phyloP scores from a whole-genome alignment of 2,888 invertebrate genomes.

The Megalurothrips usitatus region DNA sequence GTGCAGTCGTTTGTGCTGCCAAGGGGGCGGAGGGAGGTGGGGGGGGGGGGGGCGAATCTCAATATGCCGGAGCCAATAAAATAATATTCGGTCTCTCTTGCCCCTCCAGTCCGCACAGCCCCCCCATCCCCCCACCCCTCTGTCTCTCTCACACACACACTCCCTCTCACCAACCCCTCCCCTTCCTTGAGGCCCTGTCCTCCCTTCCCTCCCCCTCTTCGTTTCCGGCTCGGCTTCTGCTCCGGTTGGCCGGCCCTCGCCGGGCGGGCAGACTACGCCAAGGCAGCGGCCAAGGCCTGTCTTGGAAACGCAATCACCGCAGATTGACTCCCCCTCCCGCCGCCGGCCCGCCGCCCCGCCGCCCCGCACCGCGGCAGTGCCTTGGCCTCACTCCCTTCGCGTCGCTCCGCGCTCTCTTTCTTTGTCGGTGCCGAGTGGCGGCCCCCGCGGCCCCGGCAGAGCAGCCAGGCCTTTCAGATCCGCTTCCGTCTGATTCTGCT shows the following conservation, averaged over 20 bases:
- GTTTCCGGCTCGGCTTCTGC: neutral
- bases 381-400: neutral
- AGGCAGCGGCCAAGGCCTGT: neutral
- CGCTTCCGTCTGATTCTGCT: neutral
- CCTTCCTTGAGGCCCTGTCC: too few species aligned
- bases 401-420: neutral
- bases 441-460: neutral
- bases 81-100: neutral
- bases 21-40: too few species aligned
- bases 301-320: conserved; percentile 18
- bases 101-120: too few species aligned
- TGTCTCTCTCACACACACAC: too few species aligned
- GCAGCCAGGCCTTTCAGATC: neutral
- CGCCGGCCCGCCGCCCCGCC: neutral
- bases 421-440: neutral
- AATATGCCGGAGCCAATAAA: neutral
- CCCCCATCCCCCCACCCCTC: too few species aligned
- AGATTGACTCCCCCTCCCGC: neutral
- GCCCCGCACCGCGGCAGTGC: neutral
- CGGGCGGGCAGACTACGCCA: neutral
- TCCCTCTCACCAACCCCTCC: too few species aligned
- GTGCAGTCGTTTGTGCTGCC: too few species aligned
- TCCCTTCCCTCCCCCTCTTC: neutral
- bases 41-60: too few species aligned
- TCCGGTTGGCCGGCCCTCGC: neutral